Conservation (phyloP, 2,113 vertebrate species). For the Spermophilus dauricus region DNA sequence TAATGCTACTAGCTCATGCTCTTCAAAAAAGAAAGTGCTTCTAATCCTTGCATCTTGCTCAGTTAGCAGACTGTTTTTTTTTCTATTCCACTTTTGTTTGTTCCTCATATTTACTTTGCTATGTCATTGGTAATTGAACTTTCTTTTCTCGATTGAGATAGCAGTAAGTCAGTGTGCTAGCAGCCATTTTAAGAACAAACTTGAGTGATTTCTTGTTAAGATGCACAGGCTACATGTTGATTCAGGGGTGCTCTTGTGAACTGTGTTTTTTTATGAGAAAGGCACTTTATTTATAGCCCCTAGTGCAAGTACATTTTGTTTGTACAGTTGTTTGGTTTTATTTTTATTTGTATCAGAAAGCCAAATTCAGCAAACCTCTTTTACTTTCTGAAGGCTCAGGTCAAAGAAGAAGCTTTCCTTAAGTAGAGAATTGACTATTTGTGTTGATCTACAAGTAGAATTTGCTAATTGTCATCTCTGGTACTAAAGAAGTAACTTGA, state of each 20-base stretch:
- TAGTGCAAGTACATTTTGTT: neutral
- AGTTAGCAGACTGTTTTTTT: neutral
- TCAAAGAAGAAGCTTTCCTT: neutral
- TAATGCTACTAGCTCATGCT: neutral
- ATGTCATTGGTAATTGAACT: neutral
- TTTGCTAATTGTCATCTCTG: neutral
- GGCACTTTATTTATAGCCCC: neutral
- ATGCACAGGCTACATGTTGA: neutral
- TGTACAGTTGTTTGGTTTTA: neutral
- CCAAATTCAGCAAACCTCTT: neutral
- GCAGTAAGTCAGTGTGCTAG: neutral
- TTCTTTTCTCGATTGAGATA: neutral
- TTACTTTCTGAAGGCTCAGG: neutral
- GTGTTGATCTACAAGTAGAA: neutral
- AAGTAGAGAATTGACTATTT: neutral
- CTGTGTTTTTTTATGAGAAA: neutral
- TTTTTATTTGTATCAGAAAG: neutral
- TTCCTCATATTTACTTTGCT: neutral
- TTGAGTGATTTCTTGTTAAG: neutral
- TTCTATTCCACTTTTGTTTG: neutral
- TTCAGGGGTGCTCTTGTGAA: neutral
- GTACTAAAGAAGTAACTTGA: neutral
- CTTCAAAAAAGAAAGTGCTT: neutral
- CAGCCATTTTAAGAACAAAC: neutral
- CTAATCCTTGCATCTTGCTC: neutral